Base-by-base conservation (phyloP, 2,113 vertebrate species). In the Glaucidium brasilianum region DNA sequence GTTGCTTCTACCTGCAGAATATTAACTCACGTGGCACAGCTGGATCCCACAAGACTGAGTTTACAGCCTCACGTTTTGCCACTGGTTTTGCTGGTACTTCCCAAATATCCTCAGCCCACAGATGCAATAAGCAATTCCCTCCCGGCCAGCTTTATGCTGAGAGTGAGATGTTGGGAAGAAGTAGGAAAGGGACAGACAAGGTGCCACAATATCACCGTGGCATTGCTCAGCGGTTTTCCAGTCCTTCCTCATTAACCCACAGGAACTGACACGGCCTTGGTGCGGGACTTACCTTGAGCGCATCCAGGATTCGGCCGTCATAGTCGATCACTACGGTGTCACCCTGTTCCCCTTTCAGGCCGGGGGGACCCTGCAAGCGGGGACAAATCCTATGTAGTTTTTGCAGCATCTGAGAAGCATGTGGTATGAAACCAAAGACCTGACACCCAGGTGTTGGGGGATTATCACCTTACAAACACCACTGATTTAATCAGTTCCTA, bases 261-360 rank as follows among this genome's bases (percentile, higher is more conserved):
- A 45, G 78, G 45, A 29, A 32, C 2, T 2, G 1, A 37, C n/a
- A 7, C 0, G 9, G 69, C 59, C 32, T 14, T 1, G 34, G 50
- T 1, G 39, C 5, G 0, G 73, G 27, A 17, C 79, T 98, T 72
- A 99, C 99, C 99, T 99, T 99, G 67, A 99, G 98, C 2, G 99
- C 99, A 26, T 99, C 99, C 85, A 99, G 97, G 92, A 99, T 99
- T 73, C 98, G 98, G 84, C 99, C 99, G 0, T 99, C 99, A 4
- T 99, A 99, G 97, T 99, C 99, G 3, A 99, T 98, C 79, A 99
- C 98, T 4, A 99, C 99, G 0, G 99, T 99, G 87, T 99, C 98
- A 34, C 99, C 99, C 23, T 98, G 96, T 7, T 98, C 96, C 6
- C 99, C 99, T 89, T 98, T 98, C 85, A 97, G 96, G 66, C 98